Conservation (phyloP, 2,888 invertebrate genomes). For the Diabrotica balteata region DNA sequence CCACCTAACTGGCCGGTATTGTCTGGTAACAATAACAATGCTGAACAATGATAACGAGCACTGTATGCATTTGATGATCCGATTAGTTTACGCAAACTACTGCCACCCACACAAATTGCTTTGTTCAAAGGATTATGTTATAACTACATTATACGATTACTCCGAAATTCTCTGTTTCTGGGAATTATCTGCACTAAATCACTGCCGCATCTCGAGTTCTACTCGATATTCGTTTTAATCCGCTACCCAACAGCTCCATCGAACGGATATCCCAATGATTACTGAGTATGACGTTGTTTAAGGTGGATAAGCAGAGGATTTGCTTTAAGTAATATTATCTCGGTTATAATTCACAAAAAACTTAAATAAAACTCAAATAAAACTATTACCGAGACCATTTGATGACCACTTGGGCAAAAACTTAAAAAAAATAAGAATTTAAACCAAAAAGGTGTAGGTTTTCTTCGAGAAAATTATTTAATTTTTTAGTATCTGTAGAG, state of each 20-base stretch:
- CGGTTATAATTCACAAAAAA: too few species aligned
- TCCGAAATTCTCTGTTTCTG: constrained; percentile 35
- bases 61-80: constrained; percentile 45
- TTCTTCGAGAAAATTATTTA: too few species aligned
- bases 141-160: constrained; percentile 42
- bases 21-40: constrained; percentile 44
- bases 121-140: constrained; percentile 44
- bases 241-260: constrained; percentile 16
- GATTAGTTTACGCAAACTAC: constrained; percentile 45
- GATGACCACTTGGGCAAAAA: too few species aligned
- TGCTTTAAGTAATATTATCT: too few species aligned
- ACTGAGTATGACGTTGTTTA: constrained; percentile 2
- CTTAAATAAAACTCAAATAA: too few species aligned
- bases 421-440: too few species aligned
- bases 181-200: constrained; percentile 37
- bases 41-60: constrained; percentile 42
- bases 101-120: constrained; percentile 42
- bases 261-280: constrained; percentile 4
- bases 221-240: constrained; percentile 32
- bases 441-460: too few species aligned
- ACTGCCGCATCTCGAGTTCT: constrained; percentile 25
- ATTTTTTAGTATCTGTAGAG: too few species aligned
- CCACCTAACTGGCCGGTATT: constrained; percentile 41
- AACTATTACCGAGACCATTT: too few species aligned
- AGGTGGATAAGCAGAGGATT: neutral